A percentile compares a stretch with the other conserved stretches of the same genome.
phyloP scores from a whole-genome alignment of 2,113 vertebrate genomes.

The Ceuthmochares aereus region DNA sequence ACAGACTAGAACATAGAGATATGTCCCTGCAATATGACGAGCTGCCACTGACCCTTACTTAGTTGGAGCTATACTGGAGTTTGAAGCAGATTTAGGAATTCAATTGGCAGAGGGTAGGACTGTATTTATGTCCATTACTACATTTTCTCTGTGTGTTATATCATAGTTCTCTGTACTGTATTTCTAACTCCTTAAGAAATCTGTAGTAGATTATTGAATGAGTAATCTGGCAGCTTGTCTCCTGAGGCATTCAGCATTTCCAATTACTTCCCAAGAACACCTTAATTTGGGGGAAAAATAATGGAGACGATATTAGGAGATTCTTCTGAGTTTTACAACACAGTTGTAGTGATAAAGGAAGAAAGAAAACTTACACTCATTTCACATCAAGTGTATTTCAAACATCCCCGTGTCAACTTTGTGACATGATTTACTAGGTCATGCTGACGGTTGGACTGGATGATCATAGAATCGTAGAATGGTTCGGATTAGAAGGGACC shows the following conservation, averaged over 20 bases:
- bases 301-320: neutral
- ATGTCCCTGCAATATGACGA: neutral
- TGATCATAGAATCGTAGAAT: too few relatives aligned
- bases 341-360: neutral
- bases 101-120: neutral
- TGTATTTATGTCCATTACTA: neutral
- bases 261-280: neutral
- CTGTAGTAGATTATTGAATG: neutral
- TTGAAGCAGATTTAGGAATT: neutral
- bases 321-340: neutral
- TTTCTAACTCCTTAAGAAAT: neutral
- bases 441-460: too few relatives aligned
- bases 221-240: neutral
- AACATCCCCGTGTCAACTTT: neutral
- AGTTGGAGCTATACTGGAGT: neutral
- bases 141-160: neutral
- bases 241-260: neutral
- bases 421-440: too few relatives aligned
- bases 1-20: accelerated
- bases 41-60: neutral
- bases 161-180: neutral
- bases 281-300: neutral
- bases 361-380: neutral
- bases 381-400: neutral
- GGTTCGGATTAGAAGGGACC: too few relatives aligned